phyloP scores from a whole-genome alignment of 2,113 vertebrate species.

The Corythaeola cristata region DNA sequence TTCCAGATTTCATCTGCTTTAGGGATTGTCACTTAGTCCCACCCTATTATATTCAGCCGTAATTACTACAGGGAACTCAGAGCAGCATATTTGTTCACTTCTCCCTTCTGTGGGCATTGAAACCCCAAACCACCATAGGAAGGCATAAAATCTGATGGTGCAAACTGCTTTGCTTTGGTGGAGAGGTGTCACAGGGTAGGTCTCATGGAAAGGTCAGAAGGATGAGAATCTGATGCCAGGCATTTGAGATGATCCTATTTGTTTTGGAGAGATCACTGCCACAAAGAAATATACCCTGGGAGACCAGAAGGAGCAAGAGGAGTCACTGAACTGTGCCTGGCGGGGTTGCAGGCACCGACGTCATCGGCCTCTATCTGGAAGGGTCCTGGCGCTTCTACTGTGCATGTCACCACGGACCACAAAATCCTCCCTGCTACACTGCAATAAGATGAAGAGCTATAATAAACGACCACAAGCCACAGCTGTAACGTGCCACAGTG shows the following conservation, averaged over 20 bases:
- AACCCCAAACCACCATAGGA: background rate
- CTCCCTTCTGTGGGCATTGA: background rate
- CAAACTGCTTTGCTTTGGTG: background rate
- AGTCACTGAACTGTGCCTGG: background rate
- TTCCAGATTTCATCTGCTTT: background rate
- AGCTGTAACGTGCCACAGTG: background rate
- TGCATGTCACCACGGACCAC: constrained; percentile 12
- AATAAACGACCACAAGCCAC: constrained; percentile 24
- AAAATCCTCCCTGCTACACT: constrained; percentile 7
- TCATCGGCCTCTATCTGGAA: background rate
- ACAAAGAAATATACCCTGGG: background rate
- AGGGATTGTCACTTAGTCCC: background rate
- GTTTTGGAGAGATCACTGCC: background rate
- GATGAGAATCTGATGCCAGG: background rate
- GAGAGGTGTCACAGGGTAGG: background rate
- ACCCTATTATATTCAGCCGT: background rate
- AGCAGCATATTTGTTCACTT: background rate
- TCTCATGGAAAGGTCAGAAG: background rate
- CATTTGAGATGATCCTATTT: background rate
- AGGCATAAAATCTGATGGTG: background rate
- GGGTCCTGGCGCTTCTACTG: background rate
- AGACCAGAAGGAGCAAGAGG: background rate
- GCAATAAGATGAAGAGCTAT: background rate
- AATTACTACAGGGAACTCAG: background rate
- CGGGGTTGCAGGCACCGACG: background rate